These are phyloP conservation scores for Rhadinocentrus ornatus DNA, from an alignment of 2,797 vertebrate species.

Conservation along the genomic window DNA sequence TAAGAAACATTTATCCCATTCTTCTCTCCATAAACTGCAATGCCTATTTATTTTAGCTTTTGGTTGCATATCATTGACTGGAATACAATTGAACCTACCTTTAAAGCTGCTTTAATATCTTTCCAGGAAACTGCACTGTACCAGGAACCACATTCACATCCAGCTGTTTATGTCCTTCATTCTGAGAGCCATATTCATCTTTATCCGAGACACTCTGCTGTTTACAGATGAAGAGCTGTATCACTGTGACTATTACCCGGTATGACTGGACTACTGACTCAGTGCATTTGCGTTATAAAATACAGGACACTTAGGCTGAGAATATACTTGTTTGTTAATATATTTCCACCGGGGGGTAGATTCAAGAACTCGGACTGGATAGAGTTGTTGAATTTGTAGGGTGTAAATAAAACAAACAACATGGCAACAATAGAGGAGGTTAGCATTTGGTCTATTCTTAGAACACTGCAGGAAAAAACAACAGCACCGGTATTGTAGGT, in stretches of 20 bases:
- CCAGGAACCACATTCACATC: constrained; percentile 96
- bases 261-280: constrained; percentile 57
- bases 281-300: background rate
- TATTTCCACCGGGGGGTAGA: too few species aligned
- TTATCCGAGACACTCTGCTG: constrained; percentile 90
- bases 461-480: too few species aligned
- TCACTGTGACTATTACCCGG: constrained; percentile 87
- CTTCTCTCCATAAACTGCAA: background rate
- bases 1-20: constrained; percentile 62
- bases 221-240: constrained; percentile 86
- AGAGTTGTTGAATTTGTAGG: too few species aligned
- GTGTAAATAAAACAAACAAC: too few species aligned
- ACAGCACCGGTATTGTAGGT: too few species aligned
- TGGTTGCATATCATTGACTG: background rate
- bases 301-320: background rate
- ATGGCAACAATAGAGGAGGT: too few species aligned
- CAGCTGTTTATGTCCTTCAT: constrained; percentile 95
- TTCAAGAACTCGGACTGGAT: too few species aligned
- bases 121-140: constrained; percentile 91
- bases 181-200: constrained; percentile 90
- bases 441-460: too few species aligned
- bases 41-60: background rate
- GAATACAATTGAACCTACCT: background rate
- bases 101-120: constrained; percentile 7
- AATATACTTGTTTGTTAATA: too few species aligned